phyloP scores from a whole-genome alignment of 2,113 vertebrate species.

The Nothoprocta perdicaria region DNA sequence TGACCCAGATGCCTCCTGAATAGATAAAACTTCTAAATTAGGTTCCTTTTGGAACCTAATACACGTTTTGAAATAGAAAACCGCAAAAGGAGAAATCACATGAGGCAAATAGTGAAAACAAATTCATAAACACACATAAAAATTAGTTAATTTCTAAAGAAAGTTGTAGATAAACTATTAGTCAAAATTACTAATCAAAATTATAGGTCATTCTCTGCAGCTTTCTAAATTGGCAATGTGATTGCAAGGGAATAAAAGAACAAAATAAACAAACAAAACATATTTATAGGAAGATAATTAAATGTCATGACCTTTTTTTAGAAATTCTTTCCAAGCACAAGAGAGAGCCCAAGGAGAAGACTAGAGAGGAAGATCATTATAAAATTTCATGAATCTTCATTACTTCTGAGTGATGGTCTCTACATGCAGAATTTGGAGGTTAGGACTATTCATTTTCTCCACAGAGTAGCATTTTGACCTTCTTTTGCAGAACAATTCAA shows the following conservation, averaged over 20 bases:
- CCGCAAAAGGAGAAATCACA: neutral
- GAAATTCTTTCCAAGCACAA: neutral
- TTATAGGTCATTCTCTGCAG: rapidly evolving
- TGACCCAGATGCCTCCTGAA: neutral
- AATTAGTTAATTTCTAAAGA: neutral
- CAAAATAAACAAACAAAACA: neutral
- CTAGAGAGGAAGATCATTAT: neutral
- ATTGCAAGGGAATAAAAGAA: neutral
- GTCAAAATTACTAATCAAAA: neutral
- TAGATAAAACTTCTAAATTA: neutral
- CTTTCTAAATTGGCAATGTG: neutral
- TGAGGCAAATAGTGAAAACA: neutral
- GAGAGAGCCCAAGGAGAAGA: neutral
- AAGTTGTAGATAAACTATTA: neutral
- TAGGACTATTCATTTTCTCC: neutral
- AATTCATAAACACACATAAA: neutral
- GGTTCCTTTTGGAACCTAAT: neutral
- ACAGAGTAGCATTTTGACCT: neutral
- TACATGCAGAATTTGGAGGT: neutral
- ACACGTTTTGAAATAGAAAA: neutral
- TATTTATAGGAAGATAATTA: neutral
- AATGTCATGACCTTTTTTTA: rapidly evolving
- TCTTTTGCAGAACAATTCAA: neutral
- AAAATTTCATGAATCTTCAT: neutral
- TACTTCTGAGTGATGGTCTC: neutral